phyloP scores from a whole-genome alignment of 2,113 vertebrate genomes.

The Petrocephalus microphthalmus region DNA sequence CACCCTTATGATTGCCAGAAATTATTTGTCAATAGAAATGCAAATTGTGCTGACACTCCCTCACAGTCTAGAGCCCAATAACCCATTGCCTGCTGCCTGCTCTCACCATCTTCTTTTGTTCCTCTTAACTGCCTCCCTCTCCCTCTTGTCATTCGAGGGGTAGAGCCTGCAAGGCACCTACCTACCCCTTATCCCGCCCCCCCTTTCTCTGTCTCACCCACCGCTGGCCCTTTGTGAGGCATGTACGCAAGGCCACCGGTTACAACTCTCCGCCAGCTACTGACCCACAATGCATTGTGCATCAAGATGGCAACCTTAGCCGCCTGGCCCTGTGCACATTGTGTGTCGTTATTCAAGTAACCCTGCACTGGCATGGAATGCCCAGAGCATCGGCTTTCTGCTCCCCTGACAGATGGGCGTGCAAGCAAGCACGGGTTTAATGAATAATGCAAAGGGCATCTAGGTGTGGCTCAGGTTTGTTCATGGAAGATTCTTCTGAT shows the following conservation, averaged over 20 bases:
- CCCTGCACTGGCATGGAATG: slow-evolving; percentile 29
- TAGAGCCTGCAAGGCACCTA: not conserved
- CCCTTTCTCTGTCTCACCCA: not conserved
- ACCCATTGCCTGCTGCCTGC: slow-evolving; percentile 29
- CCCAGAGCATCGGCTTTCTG: slow-evolving; percentile 43
- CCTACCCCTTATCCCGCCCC: not conserved
- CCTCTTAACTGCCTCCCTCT: slow-evolving; percentile 47
- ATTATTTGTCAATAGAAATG: slow-evolving; percentile 1
- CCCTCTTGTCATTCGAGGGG: slow-evolving; percentile 44
- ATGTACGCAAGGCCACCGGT: not conserved
- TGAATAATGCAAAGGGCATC: slow-evolving; percentile 12
- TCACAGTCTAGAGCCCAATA: not conserved
- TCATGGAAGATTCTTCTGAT: not conserved
- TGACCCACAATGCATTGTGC: not conserved
- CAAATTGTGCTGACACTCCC: not conserved
- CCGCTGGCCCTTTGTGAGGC: not conserved
- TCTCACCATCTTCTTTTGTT: slow-evolving; percentile 44
- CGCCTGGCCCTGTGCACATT: slow-evolving; percentile 36
- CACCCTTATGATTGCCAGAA: not conserved
- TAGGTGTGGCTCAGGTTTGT: not conserved
- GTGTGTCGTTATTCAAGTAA: slow-evolving; percentile 57
- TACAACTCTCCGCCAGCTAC: not conserved
- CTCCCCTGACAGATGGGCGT: slow-evolving; percentile 9
- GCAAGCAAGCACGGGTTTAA: not conserved
- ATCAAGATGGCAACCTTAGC: slow-evolving; percentile 17